A percentile compares a stretch with the other conserved stretches of the same genome.
Evolutionary conservation across 2,888 invertebrate species (phyloP).

Genomic region (Slavum lentiscoides): DNA sequence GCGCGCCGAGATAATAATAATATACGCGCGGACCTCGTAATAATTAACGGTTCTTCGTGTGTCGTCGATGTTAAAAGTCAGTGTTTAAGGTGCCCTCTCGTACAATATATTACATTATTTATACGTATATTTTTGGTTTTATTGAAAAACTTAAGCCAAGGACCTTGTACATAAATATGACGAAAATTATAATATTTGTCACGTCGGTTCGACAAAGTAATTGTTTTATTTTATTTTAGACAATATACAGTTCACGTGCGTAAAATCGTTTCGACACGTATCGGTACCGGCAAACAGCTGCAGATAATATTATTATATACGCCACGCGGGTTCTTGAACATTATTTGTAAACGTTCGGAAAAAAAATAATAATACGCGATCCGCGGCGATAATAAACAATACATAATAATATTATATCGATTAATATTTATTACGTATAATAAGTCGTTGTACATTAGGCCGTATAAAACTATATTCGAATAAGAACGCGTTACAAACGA

Average conservation of each 20-base stretch:
- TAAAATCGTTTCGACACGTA: too few species aligned
- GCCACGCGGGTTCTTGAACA: background rate
- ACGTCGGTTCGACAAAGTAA: background rate
- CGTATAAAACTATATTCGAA: too few species aligned
- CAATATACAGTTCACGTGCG: background rate
- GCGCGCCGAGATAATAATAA: conserved; percentile 9
- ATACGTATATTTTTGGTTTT: background rate
- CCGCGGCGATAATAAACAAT: too few species aligned
- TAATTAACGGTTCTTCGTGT: conserved; percentile 24
- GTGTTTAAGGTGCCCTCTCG: background rate
- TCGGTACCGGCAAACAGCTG: too few species aligned
- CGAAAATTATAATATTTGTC: background rate
- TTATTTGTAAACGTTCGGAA: background rate
- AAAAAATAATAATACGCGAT: background rate
- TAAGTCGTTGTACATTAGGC: too few species aligned
- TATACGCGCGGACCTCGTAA: background rate
- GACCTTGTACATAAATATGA: background rate
- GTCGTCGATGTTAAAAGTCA: conserved; percentile 25
- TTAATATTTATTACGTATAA: too few species aligned
- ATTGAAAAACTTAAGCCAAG: conserved; percentile 1
- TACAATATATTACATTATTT: background rate
- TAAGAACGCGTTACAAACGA: too few species aligned
- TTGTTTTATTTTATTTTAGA: background rate
- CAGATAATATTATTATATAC: too few species aligned
- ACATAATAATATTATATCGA: background rate